Base-by-base conservation (phyloP, 1,140 invertebrate genomes). In the Laupala kohalensis region DNA sequence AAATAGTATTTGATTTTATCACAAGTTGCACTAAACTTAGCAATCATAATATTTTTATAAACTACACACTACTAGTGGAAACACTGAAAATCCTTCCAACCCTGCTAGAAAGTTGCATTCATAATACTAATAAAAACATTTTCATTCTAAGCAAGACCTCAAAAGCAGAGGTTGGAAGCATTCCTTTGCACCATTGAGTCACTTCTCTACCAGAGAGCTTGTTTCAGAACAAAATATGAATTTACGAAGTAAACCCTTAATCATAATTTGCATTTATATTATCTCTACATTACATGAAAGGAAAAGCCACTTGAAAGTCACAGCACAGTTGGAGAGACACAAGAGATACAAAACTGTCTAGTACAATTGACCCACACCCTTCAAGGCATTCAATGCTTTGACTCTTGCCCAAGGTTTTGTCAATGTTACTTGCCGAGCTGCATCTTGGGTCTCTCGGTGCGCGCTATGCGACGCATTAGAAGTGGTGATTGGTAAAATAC, bases 291-390 rank as follows among this genome's bases (percentile, higher is more conserved):
- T 68, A 68, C 26, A 68, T 68, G 26, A 68, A 71, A 71, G 53
- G 53, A 37, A 72, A 72, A 72, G 67, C 67, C 71, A 72, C 71
- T 72, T 53, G 67, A 64, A 69, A 68, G 71, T 72, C 71, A 72
- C 71, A 72, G 71, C 71, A 72, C 71, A 72, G 71, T 72, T 72
- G 71, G 62, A 69, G 67, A 69, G 37, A 65, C 28, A 64, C 27
- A n/a, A 68, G 67, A 26, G 67, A 25, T 62, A n/a, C n/a, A n/a
- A n/a, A n/a, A n/a, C 63, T 53, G 29, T 5, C 26, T 5, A 70
- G 23, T 25, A 27, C 25, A 70, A 25, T 53, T 24, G 23, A 24
- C 23, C 64, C 23, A 23, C 64, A 66, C 23, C 23, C 26, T 25
- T 66, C 64, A 15, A 66, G 64, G 23, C 64, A 24, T 66, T 63